These are phyloP conservation scores for Muscicapa comitata DNA, from an alignment of 2,797 vertebrate species.

Conservation along the genomic window DNA sequence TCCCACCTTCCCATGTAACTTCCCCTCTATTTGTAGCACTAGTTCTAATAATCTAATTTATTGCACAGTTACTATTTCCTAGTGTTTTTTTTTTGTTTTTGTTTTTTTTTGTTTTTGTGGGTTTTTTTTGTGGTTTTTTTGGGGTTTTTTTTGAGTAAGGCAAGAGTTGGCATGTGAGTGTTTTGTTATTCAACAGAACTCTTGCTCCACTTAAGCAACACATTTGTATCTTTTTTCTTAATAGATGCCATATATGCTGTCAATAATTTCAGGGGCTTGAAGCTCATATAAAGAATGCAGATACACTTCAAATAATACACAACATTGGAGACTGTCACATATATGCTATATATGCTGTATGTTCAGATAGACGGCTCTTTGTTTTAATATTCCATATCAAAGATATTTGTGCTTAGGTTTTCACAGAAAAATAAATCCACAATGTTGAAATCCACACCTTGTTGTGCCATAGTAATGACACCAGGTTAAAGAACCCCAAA, in stretches of 20 bases:
- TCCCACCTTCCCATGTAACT: slow-evolving; percentile 26
- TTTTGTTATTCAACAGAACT: slow-evolving; percentile 32
- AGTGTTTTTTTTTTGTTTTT: slow-evolving; percentile 50
- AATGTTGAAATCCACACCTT: slow-evolving; percentile 8
- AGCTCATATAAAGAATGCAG: slow-evolving; percentile 11
- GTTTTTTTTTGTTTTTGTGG: slow-evolving; percentile 61
- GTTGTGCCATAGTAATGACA: slow-evolving; percentile 13
- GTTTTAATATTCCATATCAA: background rate
- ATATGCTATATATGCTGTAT: background rate
- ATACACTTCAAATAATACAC: slow-evolving; percentile 13
- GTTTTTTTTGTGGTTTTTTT: no score
- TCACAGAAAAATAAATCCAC: background rate
- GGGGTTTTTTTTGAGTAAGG: slow-evolving; percentile 53
- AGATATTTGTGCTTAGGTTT: background rate
- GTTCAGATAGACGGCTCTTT: background rate
- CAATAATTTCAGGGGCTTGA: background rate
- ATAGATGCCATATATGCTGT: background rate
- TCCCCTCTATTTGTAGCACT: background rate
- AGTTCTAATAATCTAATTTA: slow-evolving; percentile 39
- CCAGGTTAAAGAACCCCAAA: background rate
- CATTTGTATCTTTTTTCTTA: background rate
- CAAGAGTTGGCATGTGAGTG: slow-evolving; percentile 10
- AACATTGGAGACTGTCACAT: background rate
- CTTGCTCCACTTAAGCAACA: background rate
- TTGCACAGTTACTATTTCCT: background rate